Evolutionary conservation across 2,888 invertebrate genomes (phyloP).

Genomic region (Priocnemis perturbator): DNA sequence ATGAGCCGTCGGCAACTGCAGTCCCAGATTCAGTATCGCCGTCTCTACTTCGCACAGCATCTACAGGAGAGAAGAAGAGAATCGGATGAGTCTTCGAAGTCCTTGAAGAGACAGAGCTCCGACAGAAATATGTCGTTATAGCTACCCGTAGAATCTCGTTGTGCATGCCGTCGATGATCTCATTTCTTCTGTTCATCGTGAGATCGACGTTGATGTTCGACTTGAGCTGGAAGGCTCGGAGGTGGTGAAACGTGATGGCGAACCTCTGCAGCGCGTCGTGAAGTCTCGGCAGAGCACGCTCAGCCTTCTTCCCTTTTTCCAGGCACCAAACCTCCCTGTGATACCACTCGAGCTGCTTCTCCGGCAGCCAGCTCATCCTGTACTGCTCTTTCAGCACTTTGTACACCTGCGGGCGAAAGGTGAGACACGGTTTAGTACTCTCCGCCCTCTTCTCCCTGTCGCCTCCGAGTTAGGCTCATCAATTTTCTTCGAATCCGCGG

Average conservation of each 20-base stretch:
- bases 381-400: conserved; percentile 71
- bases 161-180: conserved; percentile 72
- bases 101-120: too few relatives aligned
- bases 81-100: not conserved
- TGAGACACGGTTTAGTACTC: conserved; percentile 47
- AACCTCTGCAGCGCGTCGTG: conserved; percentile 77
- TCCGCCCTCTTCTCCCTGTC: not conserved
- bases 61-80: conserved; percentile 49
- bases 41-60: conserved; percentile 80
- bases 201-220: conserved; percentile 75
- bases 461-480: not conserved
- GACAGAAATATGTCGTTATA: not conserved
- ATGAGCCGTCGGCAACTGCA: conserved; percentile 65
- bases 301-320: conserved; percentile 76
- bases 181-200: conserved; percentile 75
- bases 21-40: conserved; percentile 76
- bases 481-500: conserved; percentile 4
- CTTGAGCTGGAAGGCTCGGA: conserved; percentile 69
- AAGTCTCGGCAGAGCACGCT: conserved; percentile 78
- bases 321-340: conserved; percentile 71
- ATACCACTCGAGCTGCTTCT: conserved; percentile 73
- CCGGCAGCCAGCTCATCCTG: conserved; percentile 75
- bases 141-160: conserved; percentile 69
- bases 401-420: conserved; percentile 66
- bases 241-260: conserved; percentile 76